Percentiles rank a stretch among this genome's conserved stretches.
Evolutionary conservation across 2,797 vertebrate genomes (phyloP).

Genomic region (Semotilus atromaculatus): DNA sequence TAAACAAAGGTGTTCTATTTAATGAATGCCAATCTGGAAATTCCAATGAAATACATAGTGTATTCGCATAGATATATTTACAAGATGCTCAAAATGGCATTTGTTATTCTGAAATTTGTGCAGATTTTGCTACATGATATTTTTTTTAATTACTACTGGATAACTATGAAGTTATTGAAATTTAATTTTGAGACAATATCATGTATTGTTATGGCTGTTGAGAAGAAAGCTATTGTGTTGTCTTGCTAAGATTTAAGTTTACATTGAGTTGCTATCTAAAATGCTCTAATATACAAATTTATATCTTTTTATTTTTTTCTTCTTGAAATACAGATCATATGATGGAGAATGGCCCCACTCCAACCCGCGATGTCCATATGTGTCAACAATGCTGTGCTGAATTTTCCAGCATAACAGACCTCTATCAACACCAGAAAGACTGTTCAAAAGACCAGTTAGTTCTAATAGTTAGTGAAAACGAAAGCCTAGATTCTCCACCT

Average conservation of each 20-base stretch:
- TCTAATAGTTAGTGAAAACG: slow-evolving; percentile 94
- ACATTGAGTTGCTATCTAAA: background rate
- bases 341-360: slow-evolving; percentile 84
- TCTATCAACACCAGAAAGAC: slow-evolving; percentile 97
- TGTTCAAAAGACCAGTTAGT: slow-evolving; percentile 99
- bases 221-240: background rate
- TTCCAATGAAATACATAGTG: background rate
- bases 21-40: background rate
- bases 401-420: slow-evolving; percentile 95
- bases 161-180: background rate
- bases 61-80: background rate
- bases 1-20: background rate
- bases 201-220: background rate
- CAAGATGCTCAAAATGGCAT: background rate
- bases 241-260: background rate
- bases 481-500: slow-evolving; percentile 83
- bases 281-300: background rate
- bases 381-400: slow-evolving; percentile 98
- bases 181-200: background rate
- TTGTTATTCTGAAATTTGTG: background rate
- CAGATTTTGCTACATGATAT: background rate
- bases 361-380: slow-evolving; percentile 92
- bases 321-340: slow-evolving; percentile 89
- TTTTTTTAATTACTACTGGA: background rate
- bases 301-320: slow-evolving; percentile 58